Conservation (phyloP, 2,888 invertebrate genomes). For the Ornithoptera priamus region DNA sequence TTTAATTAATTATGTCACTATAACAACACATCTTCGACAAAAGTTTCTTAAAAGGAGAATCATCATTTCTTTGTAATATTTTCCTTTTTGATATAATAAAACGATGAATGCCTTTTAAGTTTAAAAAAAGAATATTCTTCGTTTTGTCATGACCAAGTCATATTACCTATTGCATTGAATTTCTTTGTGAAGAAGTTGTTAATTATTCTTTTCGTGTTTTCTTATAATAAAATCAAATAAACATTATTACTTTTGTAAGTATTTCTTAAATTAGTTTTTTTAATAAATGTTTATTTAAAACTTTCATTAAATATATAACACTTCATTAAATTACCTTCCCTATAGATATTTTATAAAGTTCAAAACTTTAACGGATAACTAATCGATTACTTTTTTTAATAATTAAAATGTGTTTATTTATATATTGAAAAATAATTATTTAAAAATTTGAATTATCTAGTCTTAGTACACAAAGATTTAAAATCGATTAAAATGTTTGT, state of each 20-base stretch:
- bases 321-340: too few species aligned
- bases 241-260: neutral
- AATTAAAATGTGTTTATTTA: neutral
- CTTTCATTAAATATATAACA: neutral
- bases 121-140: slow-evolving; percentile 22
- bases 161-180: slow-evolving; percentile 1
- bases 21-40: neutral
- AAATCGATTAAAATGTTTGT: too few species aligned
- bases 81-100: neutral
- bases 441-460: too few species aligned
- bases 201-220: neutral
- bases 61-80: neutral
- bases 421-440: too few species aligned
- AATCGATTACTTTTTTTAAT: neutral
- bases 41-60: neutral
- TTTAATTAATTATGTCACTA: neutral
- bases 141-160: slow-evolving; percentile 15
- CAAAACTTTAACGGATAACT: neutral
- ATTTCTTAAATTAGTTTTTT: neutral
- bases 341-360: too few species aligned
- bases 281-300: neutral
- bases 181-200: neutral
- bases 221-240: neutral
- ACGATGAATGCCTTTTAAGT: slow-evolving; percentile 5
- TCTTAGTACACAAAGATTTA: too few species aligned